Evolutionary conservation across 2,888 invertebrate genomes (phyloP), one percentile per base, ranked within the genome.

Genomic region (Gerosis bhagava): DNA sequence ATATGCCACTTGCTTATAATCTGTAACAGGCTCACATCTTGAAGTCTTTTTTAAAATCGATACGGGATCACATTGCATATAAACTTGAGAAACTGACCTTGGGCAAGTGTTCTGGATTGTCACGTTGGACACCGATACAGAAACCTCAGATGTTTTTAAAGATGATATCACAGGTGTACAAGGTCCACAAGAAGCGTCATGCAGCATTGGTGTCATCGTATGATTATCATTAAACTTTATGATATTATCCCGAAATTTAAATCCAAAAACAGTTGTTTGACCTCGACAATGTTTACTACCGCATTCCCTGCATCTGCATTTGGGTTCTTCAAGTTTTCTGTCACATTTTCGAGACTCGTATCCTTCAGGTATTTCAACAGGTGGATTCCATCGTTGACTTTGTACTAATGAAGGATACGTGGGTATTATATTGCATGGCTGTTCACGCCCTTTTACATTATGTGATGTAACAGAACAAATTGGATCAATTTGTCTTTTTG

Each of bases 121-220:
- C 0, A 60, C 24, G 10, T 63, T 54, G 3, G 60, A 59, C 7
- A 49, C 37, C 4, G 60, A 44, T 3, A 63, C 50, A 2, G 62
- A 60, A 3, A 51, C 54, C 3, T 66, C 50, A 1, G 59, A 65
- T 0, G 63, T 58, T 2, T 50, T 45, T 2, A 57, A 40, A 2
- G 48, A 47, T 1, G 56, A 46, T 1, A 53, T 35, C 3, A 44
- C 8, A 3, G 58, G 53, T 1, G 47, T 51, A n/a, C 39, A 35
- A 2, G 51, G 49, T 3, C 70, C 70, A 29, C 77, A 77, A 10
- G 61, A 58, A 0, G 65, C 67, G 40, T 80, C 74, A 5, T 56
- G 63, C n/a, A 73, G n/a, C 13, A 51, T 65, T 0, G 59, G 58
- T 5, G 84, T 84, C 79, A 79, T 83, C 0, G 83, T 83, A 19